A percentile compares a stretch with the other conserved stretches of the same genome.
Evolutionary conservation across 2,797 vertebrate genomes (phyloP).

Genomic region (Spizella passerina): DNA sequence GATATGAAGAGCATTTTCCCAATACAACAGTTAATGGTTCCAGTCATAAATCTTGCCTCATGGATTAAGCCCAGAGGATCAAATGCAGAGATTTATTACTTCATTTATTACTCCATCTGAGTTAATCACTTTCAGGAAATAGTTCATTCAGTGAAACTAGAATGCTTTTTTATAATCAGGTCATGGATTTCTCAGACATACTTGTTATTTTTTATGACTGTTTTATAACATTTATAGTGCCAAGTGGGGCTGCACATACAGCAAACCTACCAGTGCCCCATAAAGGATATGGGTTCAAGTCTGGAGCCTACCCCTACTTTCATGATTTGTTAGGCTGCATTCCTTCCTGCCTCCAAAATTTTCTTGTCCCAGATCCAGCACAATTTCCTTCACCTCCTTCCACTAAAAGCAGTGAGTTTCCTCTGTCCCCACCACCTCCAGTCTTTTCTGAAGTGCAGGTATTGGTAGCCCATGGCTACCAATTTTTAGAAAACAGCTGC

Average conservation of each 20-base stretch:
- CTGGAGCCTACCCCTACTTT: background rate
- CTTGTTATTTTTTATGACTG: slow-evolving; percentile 44
- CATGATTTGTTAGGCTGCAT: background rate
- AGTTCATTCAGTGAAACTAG: slow-evolving; percentile 39
- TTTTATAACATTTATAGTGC: background rate
- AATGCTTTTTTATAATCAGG: slow-evolving; percentile 41
- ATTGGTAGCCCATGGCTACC: fast-evolving
- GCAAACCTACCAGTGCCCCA: background rate
- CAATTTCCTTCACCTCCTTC: background rate
- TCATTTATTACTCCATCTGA: slow-evolving; percentile 51
- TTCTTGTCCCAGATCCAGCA: background rate
- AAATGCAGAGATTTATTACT: slow-evolving; percentile 53
- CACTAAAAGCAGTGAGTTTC: background rate
- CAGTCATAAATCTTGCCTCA: slow-evolving; percentile 45
- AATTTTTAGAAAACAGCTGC: background rate
- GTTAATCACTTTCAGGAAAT: slow-evolving; percentile 56
- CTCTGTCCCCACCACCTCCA: background rate
- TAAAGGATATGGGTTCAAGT: background rate
- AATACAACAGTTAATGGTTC: slow-evolving; percentile 29
- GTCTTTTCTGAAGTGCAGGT: background rate
- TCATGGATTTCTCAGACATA: slow-evolving; percentile 44
- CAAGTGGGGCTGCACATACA: background rate
- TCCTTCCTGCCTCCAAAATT: background rate
- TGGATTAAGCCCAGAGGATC: slow-evolving; percentile 49
- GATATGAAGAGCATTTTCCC: background rate